phyloP scores from a whole-genome alignment of 2,113 vertebrate species.

The Microcebus lehilahytsara region DNA sequence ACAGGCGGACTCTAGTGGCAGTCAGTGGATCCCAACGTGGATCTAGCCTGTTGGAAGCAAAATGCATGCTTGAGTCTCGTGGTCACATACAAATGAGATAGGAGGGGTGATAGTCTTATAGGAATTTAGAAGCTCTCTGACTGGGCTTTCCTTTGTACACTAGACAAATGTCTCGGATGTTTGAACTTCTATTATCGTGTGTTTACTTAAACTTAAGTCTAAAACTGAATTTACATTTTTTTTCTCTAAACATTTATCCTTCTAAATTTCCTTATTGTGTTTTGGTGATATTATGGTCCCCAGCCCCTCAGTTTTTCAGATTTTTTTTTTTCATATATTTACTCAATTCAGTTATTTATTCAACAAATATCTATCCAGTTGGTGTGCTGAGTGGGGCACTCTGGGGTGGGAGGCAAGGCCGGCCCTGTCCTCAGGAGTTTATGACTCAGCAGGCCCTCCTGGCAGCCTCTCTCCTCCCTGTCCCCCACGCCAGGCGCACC shows the following conservation, averaged over 20 bases:
- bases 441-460: fast-evolving
- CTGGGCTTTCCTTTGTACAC: not conserved
- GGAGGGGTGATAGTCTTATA: not conserved
- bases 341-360: not conserved
- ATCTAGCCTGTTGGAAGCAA: slow-evolving; percentile 4
- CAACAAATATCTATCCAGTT: not conserved
- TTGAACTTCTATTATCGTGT: not conserved
- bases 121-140: not conserved
- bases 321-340: not conserved
- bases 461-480: too few relatives aligned
- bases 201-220: not conserved
- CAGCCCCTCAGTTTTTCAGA: not conserved
- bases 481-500: fast-evolving
- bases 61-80: not conserved
- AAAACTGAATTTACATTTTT: not conserved
- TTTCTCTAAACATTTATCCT: not conserved
- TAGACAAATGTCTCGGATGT: not conserved
- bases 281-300: not conserved
- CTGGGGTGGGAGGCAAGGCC: not conserved
- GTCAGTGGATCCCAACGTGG: not conserved
- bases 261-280: not conserved
- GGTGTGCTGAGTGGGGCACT: not conserved
- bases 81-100: not conserved
- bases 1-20: not conserved
- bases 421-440: not conserved